Percentiles rank a stretch among this genome's conserved stretches.
phyloP scores from a whole-genome alignment of 1,140 invertebrate species.

The Procambarus virginalis region DNA sequence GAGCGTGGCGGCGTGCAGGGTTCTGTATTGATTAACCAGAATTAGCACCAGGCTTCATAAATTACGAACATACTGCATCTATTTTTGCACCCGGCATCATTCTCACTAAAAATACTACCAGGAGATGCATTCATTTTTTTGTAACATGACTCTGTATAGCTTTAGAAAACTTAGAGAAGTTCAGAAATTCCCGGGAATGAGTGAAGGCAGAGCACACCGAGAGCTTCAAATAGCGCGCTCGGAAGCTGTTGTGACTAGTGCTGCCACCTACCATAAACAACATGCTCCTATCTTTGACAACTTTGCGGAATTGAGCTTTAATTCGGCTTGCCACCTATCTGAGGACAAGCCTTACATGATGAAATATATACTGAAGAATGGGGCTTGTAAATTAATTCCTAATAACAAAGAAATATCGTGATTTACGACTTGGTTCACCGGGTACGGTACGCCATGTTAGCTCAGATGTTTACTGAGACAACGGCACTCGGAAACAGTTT shows the following conservation, averaged over 20 bases:
- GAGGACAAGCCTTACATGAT: slow-evolving; percentile 15
- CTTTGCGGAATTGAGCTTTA: slow-evolving; percentile 66
- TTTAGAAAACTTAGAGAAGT: not conserved
- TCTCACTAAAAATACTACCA: too few relatives aligned
- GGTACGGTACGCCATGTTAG: slow-evolving; percentile 70
- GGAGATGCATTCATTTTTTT: too few relatives aligned
- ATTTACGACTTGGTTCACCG: slow-evolving; percentile 69
- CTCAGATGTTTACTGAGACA: slow-evolving; percentile 58
- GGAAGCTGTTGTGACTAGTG: slow-evolving; percentile 52
- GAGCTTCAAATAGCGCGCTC: slow-evolving; percentile 58
- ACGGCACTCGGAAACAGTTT: slow-evolving; percentile 15
- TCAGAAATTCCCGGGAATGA: not conserved
- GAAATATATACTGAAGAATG: slow-evolving; percentile 36
- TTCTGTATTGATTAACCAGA: not conserved
- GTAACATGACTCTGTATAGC: not conserved
- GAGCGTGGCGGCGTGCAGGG: not conserved
- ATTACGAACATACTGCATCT: not conserved
- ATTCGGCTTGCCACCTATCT: slow-evolving; percentile 12
- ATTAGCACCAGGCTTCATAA: not conserved
- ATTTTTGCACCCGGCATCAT: not conserved
- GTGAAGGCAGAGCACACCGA: slow-evolving; percentile 5
- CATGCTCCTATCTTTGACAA: slow-evolving; percentile 61
- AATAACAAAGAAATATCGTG: slow-evolving; percentile 63
- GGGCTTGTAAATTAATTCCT: slow-evolving; percentile 13
- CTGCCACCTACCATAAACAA: slow-evolving; percentile 71